Base-by-base conservation (phyloP, 1,140 invertebrate genomes). In the Dendrolimus kikuchii region DNA sequence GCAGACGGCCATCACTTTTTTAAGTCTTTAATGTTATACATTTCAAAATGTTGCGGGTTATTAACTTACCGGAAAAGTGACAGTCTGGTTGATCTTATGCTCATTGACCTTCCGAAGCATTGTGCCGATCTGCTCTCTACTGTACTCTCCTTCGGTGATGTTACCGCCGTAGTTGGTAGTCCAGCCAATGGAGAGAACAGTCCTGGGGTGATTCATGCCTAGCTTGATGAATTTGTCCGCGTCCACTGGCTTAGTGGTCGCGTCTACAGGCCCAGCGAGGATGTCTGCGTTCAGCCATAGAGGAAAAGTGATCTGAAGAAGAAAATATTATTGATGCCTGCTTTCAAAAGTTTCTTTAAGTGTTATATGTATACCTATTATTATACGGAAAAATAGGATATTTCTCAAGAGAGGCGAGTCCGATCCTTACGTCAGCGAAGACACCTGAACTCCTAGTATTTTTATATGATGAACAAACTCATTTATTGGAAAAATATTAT, bases 281-380 rank as follows among this genome's bases (percentile, higher is more conserved):
- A 98, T 95, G 74, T 98, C 95, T 1, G 96, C 96, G 76, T 97
- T 97, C 46, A 98, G 77, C 92, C 95, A 96, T n/a, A 98, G 72
- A 0, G 95, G 95, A 64, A 92, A 91, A 2, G 82, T 89, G 46
- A 92, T 78, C 92, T 95, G 74, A 80, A 62, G 55, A 40, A 81
- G 41, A 7, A 49, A 5, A 40, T 23, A 46, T 42, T 7, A 23
- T 3, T 23, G 23, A 23, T 23, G 3, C 23, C 23, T 23, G 23
- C 23, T 23, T 23, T 23, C 23, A 23, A n/a, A n/a, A 23, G 23
- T 23, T 3, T 23, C 23, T 23, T 23, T 23, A 23, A 23, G 23
- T 23, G 23, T 23, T 23, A 23, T 23, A 23, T n/a, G n/a, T n/a
- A 23, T 23, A 23, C 23, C 23, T 23, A 23, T 23, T 23, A 23